Evolutionary conservation across 2,797 vertebrate genomes (phyloP).

Genomic region (Anguilla pacifica): DNA sequence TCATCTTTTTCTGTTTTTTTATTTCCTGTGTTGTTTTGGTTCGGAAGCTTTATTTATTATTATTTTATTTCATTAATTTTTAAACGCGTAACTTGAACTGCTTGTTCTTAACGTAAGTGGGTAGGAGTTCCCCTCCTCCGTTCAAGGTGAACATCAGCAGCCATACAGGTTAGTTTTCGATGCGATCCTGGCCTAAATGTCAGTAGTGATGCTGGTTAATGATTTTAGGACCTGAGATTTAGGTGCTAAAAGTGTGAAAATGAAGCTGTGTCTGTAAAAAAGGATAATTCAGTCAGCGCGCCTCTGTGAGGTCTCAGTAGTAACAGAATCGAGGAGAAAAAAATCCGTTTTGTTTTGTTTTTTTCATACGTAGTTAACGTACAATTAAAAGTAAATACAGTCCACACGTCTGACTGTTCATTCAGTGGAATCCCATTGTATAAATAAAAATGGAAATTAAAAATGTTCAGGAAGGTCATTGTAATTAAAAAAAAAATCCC

Average conservation of each 20-base stretch:
- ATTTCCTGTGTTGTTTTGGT: neutral
- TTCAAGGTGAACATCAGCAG: neutral
- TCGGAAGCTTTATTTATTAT: neutral
- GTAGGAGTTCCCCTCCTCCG: neutral
- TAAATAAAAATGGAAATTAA: conserved; percentile 40
- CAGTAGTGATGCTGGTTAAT: neutral
- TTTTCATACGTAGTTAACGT: conserved; percentile 48
- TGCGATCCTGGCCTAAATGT: neutral
- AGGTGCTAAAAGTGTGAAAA: conserved; percentile 59
- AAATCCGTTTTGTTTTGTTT: conserved; percentile 45
- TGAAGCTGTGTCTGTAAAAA: conserved; percentile 53
- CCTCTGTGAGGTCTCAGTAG: conserved; percentile 76
- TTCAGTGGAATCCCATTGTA: conserved; percentile 74
- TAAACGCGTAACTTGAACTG: neutral
- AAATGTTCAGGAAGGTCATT: conserved; percentile 65
- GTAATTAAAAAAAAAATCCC: conserved; percentile 53
- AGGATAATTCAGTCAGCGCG: conserved; percentile 57
- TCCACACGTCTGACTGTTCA: conserved; percentile 71
- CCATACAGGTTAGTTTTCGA: neutral
- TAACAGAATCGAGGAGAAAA: conserved; percentile 42
- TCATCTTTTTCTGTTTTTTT: neutral
- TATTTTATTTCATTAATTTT: too few species aligned
- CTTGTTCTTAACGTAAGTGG: neutral
- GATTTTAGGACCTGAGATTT: conserved; percentile 21
- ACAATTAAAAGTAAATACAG: conserved; percentile 63